Base-by-base conservation (phyloP, 1,140 invertebrate species). In the Lasioglossum baleicum region DNA sequence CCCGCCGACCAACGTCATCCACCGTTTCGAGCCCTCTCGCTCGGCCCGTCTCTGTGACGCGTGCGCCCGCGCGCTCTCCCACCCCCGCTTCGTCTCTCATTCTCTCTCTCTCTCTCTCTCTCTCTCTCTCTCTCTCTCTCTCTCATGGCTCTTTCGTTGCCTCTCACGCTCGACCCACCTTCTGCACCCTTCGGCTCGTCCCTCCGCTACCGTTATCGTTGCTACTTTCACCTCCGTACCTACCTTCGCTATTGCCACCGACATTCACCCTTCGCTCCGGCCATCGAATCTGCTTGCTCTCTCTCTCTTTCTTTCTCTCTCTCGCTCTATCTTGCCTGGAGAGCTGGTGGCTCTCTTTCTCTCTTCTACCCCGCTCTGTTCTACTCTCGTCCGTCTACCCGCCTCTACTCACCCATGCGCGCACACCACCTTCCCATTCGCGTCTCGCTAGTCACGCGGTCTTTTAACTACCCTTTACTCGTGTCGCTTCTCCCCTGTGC, bases 1-100 rank as follows among this genome's bases (percentile, higher is more conserved):
- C 82, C 71, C 82, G 80, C 69, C 82, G 80, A 89, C 88, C 87
- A 88, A 89, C 89, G 90, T 90, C 88, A 91, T 89, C 88, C 90
- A 83, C 86, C 84, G 86, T 88, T 88, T 83, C 85, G 81, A 89
- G 81, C 85, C 87, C 88, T 88, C 87, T 81, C 83, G 82, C 81
- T 70, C 79, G 81, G 80, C 75, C 56, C 56, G 56, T 58, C n/a
- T 58, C n/a, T 20, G 56, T n/a, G 20, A 58, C 56, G n/a, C 56
- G 20, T 58, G 56, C 56, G 56, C 56, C 6, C 17, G 20, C 53
- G n/a, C 65, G 66, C 63, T 53, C 65, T 58, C 58, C 17, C 35
- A 70, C 58, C 63, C 63, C 61, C 17, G 15, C n/a, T 75, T 26
- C 44, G 2, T 48, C 44, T 11, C 44, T 48, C 44, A 1, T 11